These are phyloP conservation scores for Rhinichthys klamathensis DNA, from an alignment of 2,113 vertebrate species.

Conservation along the genomic window DNA sequence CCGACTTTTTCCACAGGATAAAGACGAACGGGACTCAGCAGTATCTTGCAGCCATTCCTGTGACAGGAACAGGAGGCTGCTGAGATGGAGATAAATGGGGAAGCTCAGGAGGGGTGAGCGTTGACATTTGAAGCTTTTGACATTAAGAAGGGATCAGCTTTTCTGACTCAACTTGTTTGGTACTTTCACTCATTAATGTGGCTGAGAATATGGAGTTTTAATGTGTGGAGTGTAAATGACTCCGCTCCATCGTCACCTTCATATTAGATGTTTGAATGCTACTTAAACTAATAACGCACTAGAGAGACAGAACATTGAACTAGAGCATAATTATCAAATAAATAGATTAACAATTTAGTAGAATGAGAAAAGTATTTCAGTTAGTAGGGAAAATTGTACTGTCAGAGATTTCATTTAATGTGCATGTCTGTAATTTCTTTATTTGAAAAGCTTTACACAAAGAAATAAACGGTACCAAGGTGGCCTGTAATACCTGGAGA, in stretches of 20 bases:
- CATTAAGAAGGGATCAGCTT: slow-evolving; percentile 39
- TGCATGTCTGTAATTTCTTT: background rate
- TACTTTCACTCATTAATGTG: slow-evolving; percentile 47
- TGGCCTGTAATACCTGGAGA: slow-evolving; percentile 10
- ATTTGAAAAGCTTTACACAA: slow-evolving; percentile 13
- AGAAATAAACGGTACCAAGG: background rate
- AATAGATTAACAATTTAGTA: background rate
- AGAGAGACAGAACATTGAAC: slow-evolving; percentile 18
- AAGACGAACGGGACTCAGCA: slow-evolving; percentile 12
- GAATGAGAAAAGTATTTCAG: background rate
- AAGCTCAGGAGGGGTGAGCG: background rate
- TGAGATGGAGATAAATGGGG: slow-evolving; percentile 38
- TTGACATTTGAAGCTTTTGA: slow-evolving; percentile 43
- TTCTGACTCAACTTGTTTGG: slow-evolving; percentile 39
- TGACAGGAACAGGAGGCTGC: slow-evolving; percentile 10
- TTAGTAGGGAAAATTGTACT: background rate
- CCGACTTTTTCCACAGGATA: slow-evolving; percentile 21
- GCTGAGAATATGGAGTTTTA: slow-evolving; percentile 25
- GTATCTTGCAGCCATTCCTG: slow-evolving; percentile 4
- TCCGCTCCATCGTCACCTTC: slow-evolving; percentile 37
- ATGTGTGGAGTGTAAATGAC: slow-evolving; percentile 20
- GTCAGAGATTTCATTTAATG: background rate
- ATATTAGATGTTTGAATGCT: background rate
- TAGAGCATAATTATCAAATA: background rate
- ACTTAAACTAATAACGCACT: background rate